Base-by-base conservation (phyloP, 2,888 invertebrate genomes). In the Drosophila siamana region DNA sequence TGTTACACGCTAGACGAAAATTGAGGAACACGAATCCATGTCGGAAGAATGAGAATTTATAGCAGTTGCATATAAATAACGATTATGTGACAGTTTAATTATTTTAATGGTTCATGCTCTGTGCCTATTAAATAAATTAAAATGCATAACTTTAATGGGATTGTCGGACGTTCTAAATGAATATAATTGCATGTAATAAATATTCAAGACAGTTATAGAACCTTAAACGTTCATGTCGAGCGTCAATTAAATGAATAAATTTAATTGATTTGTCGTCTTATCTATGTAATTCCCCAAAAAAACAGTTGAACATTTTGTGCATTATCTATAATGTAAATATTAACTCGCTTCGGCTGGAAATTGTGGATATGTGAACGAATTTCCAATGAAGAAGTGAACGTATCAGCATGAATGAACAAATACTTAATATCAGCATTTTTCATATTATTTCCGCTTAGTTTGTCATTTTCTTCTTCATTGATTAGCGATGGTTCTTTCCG, bases 371-470 rank as follows among this genome's bases (percentile, higher is more conserved):
- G 11, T 13, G n/a, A 28, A 41, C 15, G 52, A 48, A 44, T 54
- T 47, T 43, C 28, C 38, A n/a, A 22, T 13, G 7, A 33, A n/a
- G 2, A 63, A 47, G 22, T 19, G 44, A n/a, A n/a, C 46, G 30
- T 47, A 60, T 55, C 30, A 67, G 55, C 55, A 47, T 26, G 15
- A 51, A 43, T 28, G 38, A 22, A 6, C 22, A 22, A 8, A 40
- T 41, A 47, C 15, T 26, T 24, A 8, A 8, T 24, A 46, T 46
- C 56, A 13, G 36, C 52, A 52, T 52, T 52, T 52, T 52, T 40
- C 52, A 54, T 54, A 43, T 51, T 15, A 28, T 54, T 33, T 52
- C 43, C 50, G 43, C 54, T 66, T 55, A 40, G 66, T 48, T 56
- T 56, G 55, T 36, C 33, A 41, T 54, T 54, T 54, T 22, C 11